phyloP scores from a whole-genome alignment of 1,140 invertebrate species.

The Periplaneta americana region DNA sequence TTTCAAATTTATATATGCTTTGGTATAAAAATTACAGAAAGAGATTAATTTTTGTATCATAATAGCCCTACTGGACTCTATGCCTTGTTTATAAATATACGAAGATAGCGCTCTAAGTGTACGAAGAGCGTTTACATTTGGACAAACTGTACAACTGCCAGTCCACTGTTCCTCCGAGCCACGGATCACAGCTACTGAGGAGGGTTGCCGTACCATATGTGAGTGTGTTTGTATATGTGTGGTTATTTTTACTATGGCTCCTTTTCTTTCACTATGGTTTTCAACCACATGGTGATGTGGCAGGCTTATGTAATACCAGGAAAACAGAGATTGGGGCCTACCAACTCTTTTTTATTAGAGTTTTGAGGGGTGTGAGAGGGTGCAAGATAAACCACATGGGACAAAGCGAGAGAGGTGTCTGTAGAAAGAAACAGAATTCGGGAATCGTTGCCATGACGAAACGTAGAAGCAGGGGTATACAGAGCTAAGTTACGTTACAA shows the following conservation, averaged over 20 bases:
- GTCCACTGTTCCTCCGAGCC: background rate
- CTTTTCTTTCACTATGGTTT: background rate
- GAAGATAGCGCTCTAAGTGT: too few species aligned
- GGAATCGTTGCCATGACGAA: background rate
- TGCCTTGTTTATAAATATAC: too few species aligned
- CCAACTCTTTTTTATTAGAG: background rate
- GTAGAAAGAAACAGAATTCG: background rate
- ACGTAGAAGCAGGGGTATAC: background rate
- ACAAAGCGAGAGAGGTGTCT: background rate
- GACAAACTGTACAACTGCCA: too few species aligned
- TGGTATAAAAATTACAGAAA: too few species aligned
- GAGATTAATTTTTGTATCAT: too few species aligned
- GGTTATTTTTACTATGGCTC: constrained; percentile 13
- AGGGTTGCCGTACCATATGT: constrained; percentile 6
- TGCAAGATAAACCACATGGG: background rate
- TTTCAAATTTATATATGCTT: too few species aligned
- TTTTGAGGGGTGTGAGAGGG: background rate
- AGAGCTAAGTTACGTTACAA: too few species aligned
- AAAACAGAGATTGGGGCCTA: background rate
- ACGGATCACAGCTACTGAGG: background rate
- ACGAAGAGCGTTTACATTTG: too few species aligned
- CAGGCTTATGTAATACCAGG: background rate
- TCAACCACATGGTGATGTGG: background rate
- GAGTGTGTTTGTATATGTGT: constrained; percentile 16
- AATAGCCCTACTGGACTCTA: too few species aligned